These are phyloP conservation scores for Torymus auratus DNA, from an alignment of 2,888 invertebrate species.

Conservation along the genomic window DNA sequence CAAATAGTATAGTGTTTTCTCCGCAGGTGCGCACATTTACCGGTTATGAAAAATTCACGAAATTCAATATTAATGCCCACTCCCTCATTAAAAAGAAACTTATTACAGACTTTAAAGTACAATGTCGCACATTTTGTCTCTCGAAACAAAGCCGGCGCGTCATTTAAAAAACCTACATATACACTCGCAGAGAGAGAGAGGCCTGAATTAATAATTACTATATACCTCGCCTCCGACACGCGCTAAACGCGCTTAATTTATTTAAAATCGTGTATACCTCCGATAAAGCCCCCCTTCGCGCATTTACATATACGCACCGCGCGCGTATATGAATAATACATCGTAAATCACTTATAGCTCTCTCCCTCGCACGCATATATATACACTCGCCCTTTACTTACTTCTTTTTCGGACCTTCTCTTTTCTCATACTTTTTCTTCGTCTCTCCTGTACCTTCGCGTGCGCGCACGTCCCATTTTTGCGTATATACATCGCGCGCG, in stretches of 20 bases:
- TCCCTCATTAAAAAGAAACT: no score
- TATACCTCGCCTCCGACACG: not conserved
- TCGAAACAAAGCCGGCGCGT: no score
- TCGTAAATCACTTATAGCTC: conserved; percentile 38
- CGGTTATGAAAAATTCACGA: no score
- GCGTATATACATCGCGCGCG: not conserved
- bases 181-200: no score
- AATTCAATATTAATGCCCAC: no score
- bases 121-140: no score
- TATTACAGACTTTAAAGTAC: no score
- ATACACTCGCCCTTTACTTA: not conserved
- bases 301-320: not conserved
- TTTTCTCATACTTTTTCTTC: not conserved
- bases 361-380: not conserved
- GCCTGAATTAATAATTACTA: not conserved
- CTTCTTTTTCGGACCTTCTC: conserved; percentile 1
- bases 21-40: no score
- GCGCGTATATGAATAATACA: conserved; percentile 18
- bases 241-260: no score
- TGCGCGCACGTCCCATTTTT: conserved; percentile 34
- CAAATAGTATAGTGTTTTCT: no score
- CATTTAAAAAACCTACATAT: no score
- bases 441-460: not conserved
- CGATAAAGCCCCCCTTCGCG: not conserved
- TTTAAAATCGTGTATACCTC: no score